Evolutionary conservation across 2,797 vertebrate genomes (phyloP).

Genomic region (Arrhamphus sclerolepis): DNA sequence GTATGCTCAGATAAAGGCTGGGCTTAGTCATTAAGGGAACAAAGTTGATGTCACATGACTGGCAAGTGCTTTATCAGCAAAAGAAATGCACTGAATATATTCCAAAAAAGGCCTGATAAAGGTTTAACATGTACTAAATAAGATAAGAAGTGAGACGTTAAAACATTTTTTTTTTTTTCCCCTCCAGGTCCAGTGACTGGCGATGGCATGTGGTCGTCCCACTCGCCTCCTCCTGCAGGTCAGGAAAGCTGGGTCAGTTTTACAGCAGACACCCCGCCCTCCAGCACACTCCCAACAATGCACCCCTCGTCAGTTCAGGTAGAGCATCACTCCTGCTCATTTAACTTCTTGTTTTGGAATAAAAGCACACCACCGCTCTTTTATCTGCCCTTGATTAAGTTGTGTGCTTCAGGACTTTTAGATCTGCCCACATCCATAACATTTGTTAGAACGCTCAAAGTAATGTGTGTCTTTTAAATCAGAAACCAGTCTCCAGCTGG

Average conservation of each 20-base stretch:
- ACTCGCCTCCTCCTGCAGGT: conserved; percentile 90
- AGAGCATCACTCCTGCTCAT: conserved; percentile 10
- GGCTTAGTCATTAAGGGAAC: too few relatives aligned
- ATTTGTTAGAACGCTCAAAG: background rate
- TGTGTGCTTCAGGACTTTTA: background rate
- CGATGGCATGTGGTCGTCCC: conserved; percentile 93
- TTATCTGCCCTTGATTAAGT: background rate
- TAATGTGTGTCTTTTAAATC: background rate
- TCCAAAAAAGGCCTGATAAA: background rate
- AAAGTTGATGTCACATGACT: too few relatives aligned
- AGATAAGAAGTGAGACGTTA: background rate
- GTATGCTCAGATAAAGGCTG: too few relatives aligned
- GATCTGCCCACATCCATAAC: too few relatives aligned
- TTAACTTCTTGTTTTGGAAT: background rate
- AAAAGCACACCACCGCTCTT: background rate
- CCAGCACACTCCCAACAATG: conserved; percentile 93
- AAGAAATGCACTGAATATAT: too few relatives aligned
- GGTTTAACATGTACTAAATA: background rate
- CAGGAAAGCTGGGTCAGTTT: conserved; percentile 99
- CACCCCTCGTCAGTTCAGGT: conserved; percentile 98
- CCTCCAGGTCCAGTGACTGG: conserved; percentile 85
- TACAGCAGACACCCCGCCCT: conserved; percentile 94
- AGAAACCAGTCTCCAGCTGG: too few relatives aligned
- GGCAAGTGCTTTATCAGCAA: too few relatives aligned
- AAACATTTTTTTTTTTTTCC: conserved; percentile 1